Evolutionary conservation across 2,888 invertebrate species (phyloP), one percentile per base, ranked within the genome.

Genomic region (Dynastes tityus): DNA sequence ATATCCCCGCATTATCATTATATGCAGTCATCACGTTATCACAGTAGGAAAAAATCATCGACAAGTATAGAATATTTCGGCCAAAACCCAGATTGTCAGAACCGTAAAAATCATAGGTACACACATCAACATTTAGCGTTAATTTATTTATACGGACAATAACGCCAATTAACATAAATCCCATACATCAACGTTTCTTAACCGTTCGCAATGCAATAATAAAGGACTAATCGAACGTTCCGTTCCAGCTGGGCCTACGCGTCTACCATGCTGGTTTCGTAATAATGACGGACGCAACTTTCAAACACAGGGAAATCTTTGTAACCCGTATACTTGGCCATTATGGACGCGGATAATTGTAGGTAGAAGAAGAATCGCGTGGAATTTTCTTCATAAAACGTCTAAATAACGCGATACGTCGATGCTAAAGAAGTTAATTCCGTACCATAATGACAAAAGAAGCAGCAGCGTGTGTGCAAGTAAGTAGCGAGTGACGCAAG

Each of bases 191-290:
- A 16, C 45, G 40, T 67, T 67, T n/a, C 40, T n/a, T 22, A 67
- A 67, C 22, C 22, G 45, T 67, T 67, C 8, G 55, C 22, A 67
- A 67, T 45, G 40, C 65, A 45, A 67, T 67, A 67, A 67, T 67
- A 67, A 67, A 67, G 45, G 65, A 45, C 45, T 67, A 67, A 67
- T 67, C 40, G 40, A 58, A 58, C 55, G 55, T 58, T 58, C 55
- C 55, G 55, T 58, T 58, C 55, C 22, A 45, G n/a, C 40, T 27
- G 16, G 13, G 45, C 65, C 65, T 67, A 67, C 65, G 65, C 22
- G 40, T 16, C 22, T 22, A 58, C 16, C 2, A 55, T 22, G 16
- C 53, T 5, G 55, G 55, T 58, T 58, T 58, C 55, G 22, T 58
- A 58, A 58, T 58, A 58, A 58, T 22, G 22, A 16, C 8, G 22